Percentiles rank a stretch among this genome's conserved stretches.
Evolutionary conservation across 2,113 vertebrate genomes (phyloP).

Genomic region (Puffinus mauretanicus): DNA sequence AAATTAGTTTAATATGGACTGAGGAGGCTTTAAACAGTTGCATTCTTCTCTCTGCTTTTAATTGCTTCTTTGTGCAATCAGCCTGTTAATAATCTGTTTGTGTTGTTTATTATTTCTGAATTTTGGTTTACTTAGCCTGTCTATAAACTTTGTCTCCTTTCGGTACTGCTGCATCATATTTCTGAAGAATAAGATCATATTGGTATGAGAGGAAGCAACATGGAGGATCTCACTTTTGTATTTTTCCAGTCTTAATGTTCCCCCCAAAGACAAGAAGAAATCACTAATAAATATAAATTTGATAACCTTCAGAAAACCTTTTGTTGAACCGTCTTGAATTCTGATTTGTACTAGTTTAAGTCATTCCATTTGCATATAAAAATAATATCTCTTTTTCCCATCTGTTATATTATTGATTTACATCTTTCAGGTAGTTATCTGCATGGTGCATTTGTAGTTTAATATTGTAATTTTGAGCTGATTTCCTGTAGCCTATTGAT

Average conservation of each 20-base stretch:
- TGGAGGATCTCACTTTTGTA: background rate
- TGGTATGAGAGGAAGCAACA: background rate
- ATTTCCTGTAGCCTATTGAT: conserved; percentile 41
- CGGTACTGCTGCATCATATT: background rate
- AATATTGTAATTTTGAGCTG: conserved; percentile 39
- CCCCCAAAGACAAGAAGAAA: background rate
- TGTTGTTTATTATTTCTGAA: background rate
- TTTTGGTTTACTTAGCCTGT: background rate
- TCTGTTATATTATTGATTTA: conserved; percentile 63
- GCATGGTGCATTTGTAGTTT: conserved; percentile 33
- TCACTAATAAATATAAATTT: conserved; percentile 48
- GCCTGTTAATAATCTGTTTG: background rate
- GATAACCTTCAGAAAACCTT: conserved; percentile 38
- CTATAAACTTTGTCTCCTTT: background rate
- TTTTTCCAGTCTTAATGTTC: background rate
- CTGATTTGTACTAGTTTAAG: conserved; percentile 41
- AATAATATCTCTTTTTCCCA: conserved; percentile 48
- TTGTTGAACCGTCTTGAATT: background rate
- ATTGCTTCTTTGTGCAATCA: background rate
- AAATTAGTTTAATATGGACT: background rate
- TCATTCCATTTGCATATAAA: conserved; percentile 55
- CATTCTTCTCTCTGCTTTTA: background rate
- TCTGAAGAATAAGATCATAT: background rate
- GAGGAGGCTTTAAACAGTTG: background rate
- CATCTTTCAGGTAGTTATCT: conserved; percentile 54